These are phyloP conservation scores for Microctenopoma steveboyesi DNA, from an alignment of 2,797 vertebrate species.

Conservation along the genomic window DNA sequence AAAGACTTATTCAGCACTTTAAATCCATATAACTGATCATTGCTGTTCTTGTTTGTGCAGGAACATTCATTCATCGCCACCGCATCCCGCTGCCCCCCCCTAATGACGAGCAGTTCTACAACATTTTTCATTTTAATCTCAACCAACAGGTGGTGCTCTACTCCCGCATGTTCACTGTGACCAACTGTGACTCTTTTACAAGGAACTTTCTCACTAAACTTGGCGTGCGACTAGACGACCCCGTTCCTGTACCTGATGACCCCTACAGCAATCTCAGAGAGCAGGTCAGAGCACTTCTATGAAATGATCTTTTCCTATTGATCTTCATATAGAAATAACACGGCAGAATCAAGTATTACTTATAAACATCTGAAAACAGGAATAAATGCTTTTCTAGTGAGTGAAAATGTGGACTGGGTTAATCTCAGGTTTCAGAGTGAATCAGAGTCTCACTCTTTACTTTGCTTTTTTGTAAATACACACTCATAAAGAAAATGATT, in stretches of 20 bases:
- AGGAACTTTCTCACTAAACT: constrained; percentile 88
- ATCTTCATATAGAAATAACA: neutral
- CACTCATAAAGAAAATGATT: too few species aligned
- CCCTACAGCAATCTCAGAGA: constrained; percentile 82
- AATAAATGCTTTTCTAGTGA: too few species aligned
- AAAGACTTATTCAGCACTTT: too few species aligned
- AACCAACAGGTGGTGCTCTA: constrained; percentile 86
- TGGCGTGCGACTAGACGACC: constrained; percentile 84
- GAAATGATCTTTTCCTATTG: neutral
- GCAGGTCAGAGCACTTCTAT: constrained; percentile 67
- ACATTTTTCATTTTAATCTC: constrained; percentile 89
- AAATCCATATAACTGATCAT: neutral
- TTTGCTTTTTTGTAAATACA: too few species aligned
- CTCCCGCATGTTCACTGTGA: constrained; percentile 86
- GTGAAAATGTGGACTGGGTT: too few species aligned
- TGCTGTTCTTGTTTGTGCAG: constrained; percentile 71
- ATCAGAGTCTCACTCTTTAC: too few species aligned
- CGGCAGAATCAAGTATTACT: neutral
- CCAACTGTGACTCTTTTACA: constrained; percentile 90
- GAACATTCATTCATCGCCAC: constrained; percentile 87
- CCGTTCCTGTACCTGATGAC: constrained; percentile 81
- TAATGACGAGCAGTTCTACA: constrained; percentile 88
- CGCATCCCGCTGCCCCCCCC: constrained; percentile 89
- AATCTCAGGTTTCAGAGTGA: too few species aligned
- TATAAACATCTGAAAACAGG: too few species aligned